Evolutionary conservation across 2,888 invertebrate genomes (phyloP).

Genomic region (Xestobium rufovillosum): DNA sequence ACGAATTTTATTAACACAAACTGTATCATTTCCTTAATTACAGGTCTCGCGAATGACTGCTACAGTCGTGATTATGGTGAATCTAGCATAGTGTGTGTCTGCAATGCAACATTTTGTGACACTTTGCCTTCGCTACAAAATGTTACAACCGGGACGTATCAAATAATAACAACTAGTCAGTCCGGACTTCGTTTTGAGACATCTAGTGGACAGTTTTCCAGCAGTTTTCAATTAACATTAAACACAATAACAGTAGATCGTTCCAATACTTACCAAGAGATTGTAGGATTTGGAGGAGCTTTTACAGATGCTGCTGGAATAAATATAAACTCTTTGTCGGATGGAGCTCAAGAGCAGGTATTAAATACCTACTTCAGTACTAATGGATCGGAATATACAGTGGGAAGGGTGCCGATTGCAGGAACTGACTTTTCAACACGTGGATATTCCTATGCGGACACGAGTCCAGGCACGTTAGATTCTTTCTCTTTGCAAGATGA

Average conservation of each 20-base stretch:
- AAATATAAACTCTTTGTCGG: conserved; percentile 58
- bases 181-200: no score
- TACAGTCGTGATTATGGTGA: no score
- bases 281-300: conserved; percentile 79
- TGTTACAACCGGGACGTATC: neutral
- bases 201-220: no score
- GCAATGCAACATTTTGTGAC: conserved; percentile 3
- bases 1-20: no score
- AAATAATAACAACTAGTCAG: neutral
- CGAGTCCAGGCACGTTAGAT: no score
- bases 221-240: no score
- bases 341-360: conserved; percentile 40
- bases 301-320: conserved; percentile 61
- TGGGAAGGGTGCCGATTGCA: conserved; percentile 73
- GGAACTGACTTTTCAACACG: no score
- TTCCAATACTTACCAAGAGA: conserved; percentile 59
- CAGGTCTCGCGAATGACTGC: no score
- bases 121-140: neutral
- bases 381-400: conserved; percentile 64
- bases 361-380: conserved; percentile 62
- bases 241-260: no score
- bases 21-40: no score
- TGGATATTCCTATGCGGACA: no score
- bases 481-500: no score
- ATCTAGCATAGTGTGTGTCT: conserved; percentile 1